phyloP scores from a whole-genome alignment of 2,113 vertebrate genomes.

The Periophthalmus modestus region DNA sequence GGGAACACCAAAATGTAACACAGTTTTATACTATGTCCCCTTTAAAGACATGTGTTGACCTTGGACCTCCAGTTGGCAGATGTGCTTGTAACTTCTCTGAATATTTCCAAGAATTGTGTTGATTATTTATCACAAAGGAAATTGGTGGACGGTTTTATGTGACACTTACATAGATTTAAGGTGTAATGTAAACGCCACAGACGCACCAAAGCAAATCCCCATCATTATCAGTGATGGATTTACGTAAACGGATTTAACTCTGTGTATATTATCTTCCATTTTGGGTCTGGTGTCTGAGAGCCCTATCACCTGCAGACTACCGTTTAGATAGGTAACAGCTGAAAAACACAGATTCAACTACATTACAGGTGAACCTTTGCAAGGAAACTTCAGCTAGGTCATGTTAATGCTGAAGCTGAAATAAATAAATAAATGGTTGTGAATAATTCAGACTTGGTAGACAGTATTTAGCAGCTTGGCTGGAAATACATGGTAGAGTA shows the following conservation, averaged over 20 bases:
- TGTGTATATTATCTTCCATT: not conserved
- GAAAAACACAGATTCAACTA: too few relatives aligned
- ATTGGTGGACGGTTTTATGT: conserved; percentile 22
- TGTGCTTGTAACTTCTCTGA: not conserved
- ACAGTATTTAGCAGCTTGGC: too few relatives aligned
- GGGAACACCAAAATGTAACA: too few relatives aligned
- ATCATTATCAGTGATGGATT: conserved; percentile 2
- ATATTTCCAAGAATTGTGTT: not conserved
- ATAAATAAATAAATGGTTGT: too few relatives aligned
- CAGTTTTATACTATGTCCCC: too few relatives aligned
- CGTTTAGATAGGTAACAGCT: conserved; percentile 9
- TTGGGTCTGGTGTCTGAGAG: not conserved
- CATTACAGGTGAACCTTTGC: too few relatives aligned
- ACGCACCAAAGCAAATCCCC: not conserved
- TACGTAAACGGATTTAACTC: not conserved
- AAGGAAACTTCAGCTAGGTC: not conserved
- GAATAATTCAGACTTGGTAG: too few relatives aligned
- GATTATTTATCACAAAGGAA: conserved; percentile 7
- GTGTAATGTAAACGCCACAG: not conserved
- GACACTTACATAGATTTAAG: not conserved
- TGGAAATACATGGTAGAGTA: too few relatives aligned
- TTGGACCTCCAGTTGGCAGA: not conserved
- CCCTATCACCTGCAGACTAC: conserved; percentile 4
- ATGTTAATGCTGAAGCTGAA: not conserved
- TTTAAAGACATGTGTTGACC: not conserved